Evolutionary conservation across 2,797 vertebrate species (phyloP).

Genomic region (Sebastes matsubarae): DNA sequence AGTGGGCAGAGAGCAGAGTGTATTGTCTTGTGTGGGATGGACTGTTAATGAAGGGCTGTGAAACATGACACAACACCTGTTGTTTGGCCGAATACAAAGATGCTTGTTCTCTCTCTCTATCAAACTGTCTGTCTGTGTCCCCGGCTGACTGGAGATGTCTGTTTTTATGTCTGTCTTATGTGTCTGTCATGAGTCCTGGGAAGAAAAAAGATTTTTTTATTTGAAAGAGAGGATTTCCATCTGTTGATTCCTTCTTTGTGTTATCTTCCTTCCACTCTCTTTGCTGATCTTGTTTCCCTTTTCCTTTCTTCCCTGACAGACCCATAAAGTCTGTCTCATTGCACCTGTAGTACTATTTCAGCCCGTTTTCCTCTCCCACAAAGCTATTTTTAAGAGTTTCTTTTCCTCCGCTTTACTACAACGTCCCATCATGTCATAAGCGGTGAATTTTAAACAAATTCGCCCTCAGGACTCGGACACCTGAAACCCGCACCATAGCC

Average conservation of each 20-base stretch:
- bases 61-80: conserved; percentile 76
- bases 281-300: neutral
- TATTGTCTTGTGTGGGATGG: conserved; percentile 62
- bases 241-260: conserved; percentile 7
- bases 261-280: neutral
- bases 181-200: neutral
- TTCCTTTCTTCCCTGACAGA: neutral
- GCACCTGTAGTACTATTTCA: neutral
- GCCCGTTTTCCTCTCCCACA: neutral
- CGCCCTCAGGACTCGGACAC: conserved; percentile 70
- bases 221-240: conserved; percentile 26
- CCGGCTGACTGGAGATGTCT: conserved; percentile 13
- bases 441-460: conserved; percentile 68
- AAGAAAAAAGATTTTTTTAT: neutral
- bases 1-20: conserved; percentile 46
- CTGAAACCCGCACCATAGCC: conserved; percentile 76
- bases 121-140: conserved; percentile 21
- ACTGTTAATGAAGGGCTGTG: conserved; percentile 56
- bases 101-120: conserved; percentile 50
- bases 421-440: conserved; percentile 38
- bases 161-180: neutral
- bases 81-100: conserved; percentile 66
- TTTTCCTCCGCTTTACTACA: neutral
- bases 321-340: neutral
- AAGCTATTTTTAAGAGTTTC: neutral